phyloP scores from a whole-genome alignment of 2,113 vertebrate genomes.

The Pteronura brasiliensis region DNA sequence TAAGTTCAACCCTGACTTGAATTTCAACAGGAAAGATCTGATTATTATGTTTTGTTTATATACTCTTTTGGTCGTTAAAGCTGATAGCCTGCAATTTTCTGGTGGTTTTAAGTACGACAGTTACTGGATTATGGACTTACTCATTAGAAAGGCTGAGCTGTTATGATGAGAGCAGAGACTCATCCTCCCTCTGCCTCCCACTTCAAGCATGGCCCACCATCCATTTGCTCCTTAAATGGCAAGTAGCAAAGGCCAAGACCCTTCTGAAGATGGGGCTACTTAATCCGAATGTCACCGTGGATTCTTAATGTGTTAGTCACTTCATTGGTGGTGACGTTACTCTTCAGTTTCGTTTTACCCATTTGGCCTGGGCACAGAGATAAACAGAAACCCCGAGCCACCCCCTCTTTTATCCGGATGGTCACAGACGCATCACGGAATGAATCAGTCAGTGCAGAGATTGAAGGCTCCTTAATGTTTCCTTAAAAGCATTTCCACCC shows the following conservation, averaged over 20 bases:
- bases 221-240: no score
- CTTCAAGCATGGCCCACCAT: fast-evolving
- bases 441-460: background rate
- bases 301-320: background rate
- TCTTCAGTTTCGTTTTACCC: background rate
- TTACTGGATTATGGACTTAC: background rate
- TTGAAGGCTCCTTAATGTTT: background rate
- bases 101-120: background rate
- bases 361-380: background rate
- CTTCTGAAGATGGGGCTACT: background rate
- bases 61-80: background rate
- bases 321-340: background rate
- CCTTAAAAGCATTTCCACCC: background rate
- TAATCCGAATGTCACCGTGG: fast-evolving
- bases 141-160: background rate
- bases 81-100: background rate
- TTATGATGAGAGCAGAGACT: background rate
- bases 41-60: background rate
- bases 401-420: background rate
- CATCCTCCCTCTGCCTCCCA: fast-evolving
- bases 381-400: background rate
- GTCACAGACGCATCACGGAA: background rate
- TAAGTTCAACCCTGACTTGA: conserved; percentile 7
- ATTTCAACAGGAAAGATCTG: conserved; percentile 36
- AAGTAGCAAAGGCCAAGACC: background rate